Evolutionary conservation across 1,140 invertebrate species (phyloP).

Genomic region (Drosophila dunni): DNA sequence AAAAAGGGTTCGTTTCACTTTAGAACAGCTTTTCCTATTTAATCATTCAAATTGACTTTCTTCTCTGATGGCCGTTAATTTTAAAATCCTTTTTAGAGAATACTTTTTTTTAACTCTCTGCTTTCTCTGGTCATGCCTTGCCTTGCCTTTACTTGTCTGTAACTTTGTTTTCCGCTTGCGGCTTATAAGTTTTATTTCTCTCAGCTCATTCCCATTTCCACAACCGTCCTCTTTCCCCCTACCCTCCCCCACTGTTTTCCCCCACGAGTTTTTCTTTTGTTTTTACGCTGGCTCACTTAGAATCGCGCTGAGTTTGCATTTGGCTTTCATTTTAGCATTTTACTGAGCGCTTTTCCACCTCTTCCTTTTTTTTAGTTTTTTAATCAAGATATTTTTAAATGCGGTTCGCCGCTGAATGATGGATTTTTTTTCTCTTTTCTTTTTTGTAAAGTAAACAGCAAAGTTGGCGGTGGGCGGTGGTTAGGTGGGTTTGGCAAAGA

Average conservation of each 20-base stretch:
- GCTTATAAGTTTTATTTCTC: constrained; percentile 70
- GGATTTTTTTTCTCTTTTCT: constrained; percentile 54
- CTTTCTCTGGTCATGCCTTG: neutral
- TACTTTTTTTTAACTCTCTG: constrained; percentile 4
- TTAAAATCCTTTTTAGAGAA: constrained; percentile 74
- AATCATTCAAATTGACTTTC: constrained; percentile 81
- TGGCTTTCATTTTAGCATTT: constrained; percentile 75
- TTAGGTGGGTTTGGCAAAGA: constrained; percentile 59
- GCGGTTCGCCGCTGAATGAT: constrained; percentile 76
- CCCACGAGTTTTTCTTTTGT: constrained; percentile 22
- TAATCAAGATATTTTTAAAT: constrained; percentile 81
- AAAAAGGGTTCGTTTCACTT: constrained; percentile 40
- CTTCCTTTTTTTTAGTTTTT: constrained; percentile 64
- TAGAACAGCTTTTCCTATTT: constrained; percentile 72
- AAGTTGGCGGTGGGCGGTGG: constrained; percentile 50
- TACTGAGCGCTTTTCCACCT: constrained; percentile 48
- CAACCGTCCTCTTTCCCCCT: constrained; percentile 45
- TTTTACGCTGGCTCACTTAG: constrained; percentile 58
- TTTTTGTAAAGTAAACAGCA: constrained; percentile 66
- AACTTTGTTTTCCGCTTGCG: constrained; percentile 74
- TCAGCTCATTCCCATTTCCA: constrained; percentile 37
- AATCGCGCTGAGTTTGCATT: constrained; percentile 76
- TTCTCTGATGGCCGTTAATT: constrained; percentile 74
- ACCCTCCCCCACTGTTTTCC: no score
- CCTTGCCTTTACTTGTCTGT: constrained; percentile 23